Conservation (phyloP, 2,797 vertebrate species). For the Pipistrellus nathusii region DNA sequence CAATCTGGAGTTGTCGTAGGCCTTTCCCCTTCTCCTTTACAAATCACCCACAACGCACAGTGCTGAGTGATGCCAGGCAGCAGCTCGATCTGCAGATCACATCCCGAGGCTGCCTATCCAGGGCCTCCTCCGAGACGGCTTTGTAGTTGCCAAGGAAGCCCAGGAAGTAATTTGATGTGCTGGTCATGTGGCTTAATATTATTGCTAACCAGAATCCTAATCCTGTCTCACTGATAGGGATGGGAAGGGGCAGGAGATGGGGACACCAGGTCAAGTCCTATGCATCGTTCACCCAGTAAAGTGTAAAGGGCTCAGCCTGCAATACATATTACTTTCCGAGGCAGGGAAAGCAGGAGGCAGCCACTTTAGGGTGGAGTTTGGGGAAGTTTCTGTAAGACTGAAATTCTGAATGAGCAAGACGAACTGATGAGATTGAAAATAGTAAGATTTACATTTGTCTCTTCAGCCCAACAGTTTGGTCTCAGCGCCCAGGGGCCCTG, state of each 20-base stretch:
- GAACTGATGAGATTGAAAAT: slow-evolving; percentile 46
- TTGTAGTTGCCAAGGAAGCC: slow-evolving; percentile 67
- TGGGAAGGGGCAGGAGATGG: too few relatives aligned
- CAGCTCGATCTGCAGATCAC: slow-evolving; percentile 22
- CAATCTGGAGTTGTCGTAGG: not conserved
- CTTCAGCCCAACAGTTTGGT: slow-evolving; percentile 57
- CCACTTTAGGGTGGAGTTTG: not conserved
- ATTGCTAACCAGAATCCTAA: slow-evolving; percentile 72
- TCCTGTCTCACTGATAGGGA: slow-evolving; percentile 55
- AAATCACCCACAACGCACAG: not conserved
- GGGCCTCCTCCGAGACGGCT: slow-evolving; percentile 49
- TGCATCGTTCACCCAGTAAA: not conserved
- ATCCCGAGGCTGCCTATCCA: not conserved
- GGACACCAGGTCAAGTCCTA: not conserved
- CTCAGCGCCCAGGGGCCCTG: slow-evolving; percentile 65
- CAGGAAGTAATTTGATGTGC: slow-evolving; percentile 52
- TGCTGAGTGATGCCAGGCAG: not conserved
- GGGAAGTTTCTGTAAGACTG: not conserved
- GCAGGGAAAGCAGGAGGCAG: slow-evolving; percentile 11
- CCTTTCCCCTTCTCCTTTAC: slow-evolving; percentile 6
- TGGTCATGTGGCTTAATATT: slow-evolving; percentile 67
- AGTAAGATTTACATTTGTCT: slow-evolving; percentile 74
- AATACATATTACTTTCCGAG: not conserved
- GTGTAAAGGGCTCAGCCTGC: slow-evolving; percentile 39
- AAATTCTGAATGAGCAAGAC: slow-evolving; percentile 7